phyloP scores from a whole-genome alignment of 1,140 invertebrate species.

The Drosophila takahashii region DNA sequence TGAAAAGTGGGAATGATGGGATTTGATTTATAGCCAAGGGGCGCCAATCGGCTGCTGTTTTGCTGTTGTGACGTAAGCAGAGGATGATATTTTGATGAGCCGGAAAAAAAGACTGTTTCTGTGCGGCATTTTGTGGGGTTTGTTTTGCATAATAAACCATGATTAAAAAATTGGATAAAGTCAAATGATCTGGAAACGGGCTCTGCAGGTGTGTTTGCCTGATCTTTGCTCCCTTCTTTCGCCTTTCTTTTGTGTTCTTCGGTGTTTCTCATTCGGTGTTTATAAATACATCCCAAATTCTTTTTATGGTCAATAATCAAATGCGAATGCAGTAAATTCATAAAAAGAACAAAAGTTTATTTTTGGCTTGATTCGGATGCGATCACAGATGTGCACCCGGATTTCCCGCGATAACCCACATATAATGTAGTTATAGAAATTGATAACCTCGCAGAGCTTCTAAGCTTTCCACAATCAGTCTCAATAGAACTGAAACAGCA shows the following conservation, averaged over 20 bases:
- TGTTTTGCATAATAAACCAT: conserved; percentile 51
- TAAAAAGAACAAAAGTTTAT: conserved; percentile 8
- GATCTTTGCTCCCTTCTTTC: conserved; percentile 6
- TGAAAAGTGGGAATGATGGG: conserved; percentile 32
- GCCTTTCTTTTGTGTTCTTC: not conserved
- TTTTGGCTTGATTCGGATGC: conserved; percentile 7
- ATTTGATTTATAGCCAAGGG: conserved; percentile 45
- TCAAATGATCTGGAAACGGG: conserved; percentile 46
- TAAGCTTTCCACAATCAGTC: conserved; percentile 18
- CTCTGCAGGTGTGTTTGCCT: conserved; percentile 37
- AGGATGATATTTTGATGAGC: conserved; percentile 34
- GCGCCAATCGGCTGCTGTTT: conserved; percentile 52
- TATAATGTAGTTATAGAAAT: not conserved
- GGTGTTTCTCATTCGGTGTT: not conserved
- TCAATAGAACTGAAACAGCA: conserved; percentile 27
- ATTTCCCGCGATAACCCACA: conserved; percentile 10
- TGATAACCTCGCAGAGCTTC: conserved; percentile 23
- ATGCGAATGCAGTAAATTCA: conserved; percentile 12
- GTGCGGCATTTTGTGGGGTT: conserved; percentile 10
- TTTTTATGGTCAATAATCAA: conserved; percentile 5
- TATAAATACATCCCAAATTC: conserved; percentile 30
- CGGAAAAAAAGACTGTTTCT: conserved; percentile 14
- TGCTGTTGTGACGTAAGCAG: conserved; percentile 30
- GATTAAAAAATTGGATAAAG: conserved; percentile 32
- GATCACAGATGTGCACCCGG: not conserved